Evolutionary conservation across 2,888 invertebrate genomes (phyloP).

Genomic region (Agrochola litura): DNA sequence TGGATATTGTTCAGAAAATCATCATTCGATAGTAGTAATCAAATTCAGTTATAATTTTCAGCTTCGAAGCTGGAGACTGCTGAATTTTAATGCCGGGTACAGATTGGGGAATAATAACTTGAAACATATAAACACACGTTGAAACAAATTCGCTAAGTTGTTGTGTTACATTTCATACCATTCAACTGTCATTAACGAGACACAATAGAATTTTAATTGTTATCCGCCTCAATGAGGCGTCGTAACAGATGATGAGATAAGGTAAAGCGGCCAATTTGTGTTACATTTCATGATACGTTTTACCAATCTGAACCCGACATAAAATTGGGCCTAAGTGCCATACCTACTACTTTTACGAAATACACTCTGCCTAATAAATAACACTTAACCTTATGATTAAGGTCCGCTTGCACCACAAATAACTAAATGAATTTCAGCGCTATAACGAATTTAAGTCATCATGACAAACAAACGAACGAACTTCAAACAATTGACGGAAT

Average conservation of each 20-base stretch:
- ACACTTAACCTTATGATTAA: not conserved
- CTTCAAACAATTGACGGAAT: not conserved
- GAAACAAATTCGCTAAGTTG: too few species aligned
- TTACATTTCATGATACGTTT: too few species aligned
- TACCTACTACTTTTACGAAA: not conserved
- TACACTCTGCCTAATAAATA: not conserved
- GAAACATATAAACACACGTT: too few species aligned
- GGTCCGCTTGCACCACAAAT: not conserved
- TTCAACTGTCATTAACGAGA: too few species aligned
- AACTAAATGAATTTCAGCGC: not conserved
- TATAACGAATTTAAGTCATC: not conserved
- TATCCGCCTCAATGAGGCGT: too few species aligned
- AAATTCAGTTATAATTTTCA: not conserved
- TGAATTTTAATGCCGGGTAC: not conserved
- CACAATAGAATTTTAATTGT: too few species aligned
- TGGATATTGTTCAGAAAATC: not conserved
- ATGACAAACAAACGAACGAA: not conserved
- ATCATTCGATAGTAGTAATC: not conserved
- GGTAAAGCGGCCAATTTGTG: too few species aligned
- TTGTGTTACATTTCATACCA: too few species aligned
- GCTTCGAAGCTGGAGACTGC: not conserved
- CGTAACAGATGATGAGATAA: too few species aligned
- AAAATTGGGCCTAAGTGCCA: too few species aligned
- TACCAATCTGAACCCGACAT: too few species aligned
- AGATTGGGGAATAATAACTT: not conserved